Percentiles rank a stretch among this genome's conserved stretches.
These are phyloP conservation scores for Neuroterus valhalla DNA, from an alignment of 1,140 invertebrate genomes.

Conservation along the genomic window DNA sequence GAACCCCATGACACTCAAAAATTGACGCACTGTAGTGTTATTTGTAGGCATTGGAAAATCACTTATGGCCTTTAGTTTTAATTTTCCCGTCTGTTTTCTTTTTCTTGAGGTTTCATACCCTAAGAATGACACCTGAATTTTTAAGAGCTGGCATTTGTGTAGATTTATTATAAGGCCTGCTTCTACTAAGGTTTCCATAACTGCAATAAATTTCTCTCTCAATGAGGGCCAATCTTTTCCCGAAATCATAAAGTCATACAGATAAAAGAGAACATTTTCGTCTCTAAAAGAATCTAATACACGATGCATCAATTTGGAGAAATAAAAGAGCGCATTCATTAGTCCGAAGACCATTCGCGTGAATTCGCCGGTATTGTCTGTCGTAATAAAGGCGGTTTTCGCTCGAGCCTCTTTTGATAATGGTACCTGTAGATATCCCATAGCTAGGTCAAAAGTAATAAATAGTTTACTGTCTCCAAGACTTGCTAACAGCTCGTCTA, in stretches of 20 bases:
- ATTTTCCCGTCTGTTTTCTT: slow-evolving; percentile 44
- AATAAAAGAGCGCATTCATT: slow-evolving; percentile 34
- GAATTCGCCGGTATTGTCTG: too few relatives aligned
- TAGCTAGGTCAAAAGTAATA: too few relatives aligned
- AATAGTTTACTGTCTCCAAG: too few relatives aligned
- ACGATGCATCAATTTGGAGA: slow-evolving; percentile 28
- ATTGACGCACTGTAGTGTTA: slow-evolving; percentile 49
- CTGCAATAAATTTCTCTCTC: slow-evolving; percentile 20
- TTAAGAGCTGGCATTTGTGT: slow-evolving; percentile 54
- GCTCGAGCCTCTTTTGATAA: too few relatives aligned
- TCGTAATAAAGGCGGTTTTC: too few relatives aligned
- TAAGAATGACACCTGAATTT: slow-evolving; percentile 49
- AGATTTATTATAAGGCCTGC: slow-evolving; percentile 54
- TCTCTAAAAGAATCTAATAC: slow-evolving; percentile 25
- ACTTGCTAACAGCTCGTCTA: too few relatives aligned
- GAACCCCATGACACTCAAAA: slow-evolving; percentile 65
- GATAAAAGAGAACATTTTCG: slow-evolving; percentile 25
- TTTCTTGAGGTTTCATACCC: slow-evolving; percentile 42
- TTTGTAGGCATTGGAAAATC: neutral
- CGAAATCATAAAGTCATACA: slow-evolving; percentile 57
- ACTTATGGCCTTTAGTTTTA: slow-evolving; percentile 43
- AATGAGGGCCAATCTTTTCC: slow-evolving; percentile 23
- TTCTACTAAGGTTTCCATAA: slow-evolving; percentile 45
- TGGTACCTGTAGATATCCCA: too few relatives aligned
- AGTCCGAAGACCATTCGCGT: slow-evolving; percentile 6